Conservation (phyloP, 2,797 vertebrate genomes). For the Pangasius macronema region DNA sequence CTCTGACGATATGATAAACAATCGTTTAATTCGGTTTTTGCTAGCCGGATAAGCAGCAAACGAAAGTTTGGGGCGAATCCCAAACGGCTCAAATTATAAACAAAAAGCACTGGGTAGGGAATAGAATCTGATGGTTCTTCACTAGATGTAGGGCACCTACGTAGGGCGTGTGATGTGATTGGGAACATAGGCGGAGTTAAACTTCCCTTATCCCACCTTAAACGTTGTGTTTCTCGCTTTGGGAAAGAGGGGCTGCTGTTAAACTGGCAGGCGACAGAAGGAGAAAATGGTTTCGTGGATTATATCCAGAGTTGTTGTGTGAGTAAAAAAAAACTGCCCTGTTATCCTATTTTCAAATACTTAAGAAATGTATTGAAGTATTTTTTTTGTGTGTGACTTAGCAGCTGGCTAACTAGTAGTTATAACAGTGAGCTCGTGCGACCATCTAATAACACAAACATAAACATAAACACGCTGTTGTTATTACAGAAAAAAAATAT, state of each 20-base stretch:
- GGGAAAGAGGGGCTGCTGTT: not conserved
- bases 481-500: not conserved
- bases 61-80: not conserved
- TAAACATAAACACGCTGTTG: not conserved
- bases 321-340: constrained; percentile 24
- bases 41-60: not conserved
- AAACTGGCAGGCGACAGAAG: constrained; percentile 18
- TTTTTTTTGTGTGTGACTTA: not conserved
- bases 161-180: not conserved
- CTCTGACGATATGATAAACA: not conserved
- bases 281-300: constrained; percentile 57
- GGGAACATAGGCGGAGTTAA: not conserved
- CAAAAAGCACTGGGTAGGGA: not conserved
- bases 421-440: not conserved
- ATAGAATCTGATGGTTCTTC: accelerated
- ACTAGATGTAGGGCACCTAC: not conserved
- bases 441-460: not conserved
- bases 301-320: constrained; percentile 54
- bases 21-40: not conserved
- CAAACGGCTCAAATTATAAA: not conserved
- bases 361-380: not conserved
- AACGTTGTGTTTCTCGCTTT: not conserved
- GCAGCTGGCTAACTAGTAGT: not conserved
- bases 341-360: not conserved
- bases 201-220: not conserved